phyloP scores from a whole-genome alignment of 2,113 vertebrate species.

The Pomatostomus ruficeps region DNA sequence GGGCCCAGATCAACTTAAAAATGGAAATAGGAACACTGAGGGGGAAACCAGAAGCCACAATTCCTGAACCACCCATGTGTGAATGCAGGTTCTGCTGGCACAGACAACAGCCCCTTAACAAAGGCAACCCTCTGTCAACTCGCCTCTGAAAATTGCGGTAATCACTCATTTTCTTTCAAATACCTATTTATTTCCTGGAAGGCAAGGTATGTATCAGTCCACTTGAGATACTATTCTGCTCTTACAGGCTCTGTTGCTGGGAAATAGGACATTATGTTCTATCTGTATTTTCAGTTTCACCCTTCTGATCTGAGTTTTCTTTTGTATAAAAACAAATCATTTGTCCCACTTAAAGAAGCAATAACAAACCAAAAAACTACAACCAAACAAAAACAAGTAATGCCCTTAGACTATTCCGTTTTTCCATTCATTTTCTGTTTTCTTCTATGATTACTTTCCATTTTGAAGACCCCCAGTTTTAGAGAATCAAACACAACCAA shows the following conservation, averaged over 20 bases:
- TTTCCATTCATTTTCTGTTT: neutral
- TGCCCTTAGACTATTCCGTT: neutral
- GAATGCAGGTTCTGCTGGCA: neutral
- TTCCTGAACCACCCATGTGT: rapidly evolving
- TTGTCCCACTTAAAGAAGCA: neutral
- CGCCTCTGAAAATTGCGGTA: neutral
- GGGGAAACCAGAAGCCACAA: neutral
- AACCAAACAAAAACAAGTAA: neutral
- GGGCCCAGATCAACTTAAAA: neutral
- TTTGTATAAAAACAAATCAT: neutral
- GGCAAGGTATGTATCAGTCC: neutral
- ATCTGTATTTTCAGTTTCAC: neutral
- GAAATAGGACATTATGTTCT: neutral
- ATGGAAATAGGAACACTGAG: neutral
- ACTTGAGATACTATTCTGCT: neutral
- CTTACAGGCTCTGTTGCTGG: neutral
- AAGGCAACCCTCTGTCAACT: neutral
- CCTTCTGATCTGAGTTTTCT: neutral
- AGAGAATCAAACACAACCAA: neutral
- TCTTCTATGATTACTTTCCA: neutral
- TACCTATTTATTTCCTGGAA: neutral
- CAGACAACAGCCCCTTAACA: neutral
- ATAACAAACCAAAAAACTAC: neutral
- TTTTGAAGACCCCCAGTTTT: neutral
- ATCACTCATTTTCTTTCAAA: neutral